Conservation (phyloP, 1,140 invertebrate species). For the Dendroctonus ponderosae region DNA sequence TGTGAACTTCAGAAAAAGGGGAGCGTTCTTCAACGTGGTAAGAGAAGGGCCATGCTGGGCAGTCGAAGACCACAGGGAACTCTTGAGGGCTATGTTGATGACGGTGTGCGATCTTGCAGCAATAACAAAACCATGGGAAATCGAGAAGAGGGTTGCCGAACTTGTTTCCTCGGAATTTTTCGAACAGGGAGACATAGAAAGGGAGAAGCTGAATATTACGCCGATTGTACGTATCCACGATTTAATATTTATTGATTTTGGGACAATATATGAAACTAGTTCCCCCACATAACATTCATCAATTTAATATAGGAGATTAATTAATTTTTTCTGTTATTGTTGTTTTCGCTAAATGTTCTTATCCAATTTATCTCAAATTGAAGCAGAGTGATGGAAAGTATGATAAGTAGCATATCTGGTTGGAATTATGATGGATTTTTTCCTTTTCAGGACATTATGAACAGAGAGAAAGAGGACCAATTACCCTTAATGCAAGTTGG, state of each 20-base stretch:
- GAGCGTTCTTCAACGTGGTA: conserved; percentile 76
- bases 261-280: neutral
- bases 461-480: conserved; percentile 92
- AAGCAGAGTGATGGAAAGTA: too few relatives aligned
- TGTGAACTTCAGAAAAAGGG: conserved; percentile 66
- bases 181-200: conserved; percentile 91
- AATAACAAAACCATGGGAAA: conserved; percentile 94
- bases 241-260: neutral
- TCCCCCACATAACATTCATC: neutral
- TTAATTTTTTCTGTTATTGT: too few relatives aligned
- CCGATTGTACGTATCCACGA: conserved; percentile 70
- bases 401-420: too few relatives aligned
- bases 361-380: neutral
- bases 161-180: conserved; percentile 95
- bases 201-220: conserved; percentile 79
- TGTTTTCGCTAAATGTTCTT: neutral
- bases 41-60: conserved; percentile 63
- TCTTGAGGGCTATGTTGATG: conserved; percentile 91
- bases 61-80: conserved; percentile 71
- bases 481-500: conserved; percentile 94
- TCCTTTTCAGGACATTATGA: conserved; percentile 86
- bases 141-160: conserved; percentile 88
- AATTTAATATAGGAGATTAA: too few relatives aligned
- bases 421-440: neutral
- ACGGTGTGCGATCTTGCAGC: conserved; percentile 94